Base-by-base conservation (phyloP, 2,888 invertebrate genomes). In the Acrocyrtus sp. region DNA sequence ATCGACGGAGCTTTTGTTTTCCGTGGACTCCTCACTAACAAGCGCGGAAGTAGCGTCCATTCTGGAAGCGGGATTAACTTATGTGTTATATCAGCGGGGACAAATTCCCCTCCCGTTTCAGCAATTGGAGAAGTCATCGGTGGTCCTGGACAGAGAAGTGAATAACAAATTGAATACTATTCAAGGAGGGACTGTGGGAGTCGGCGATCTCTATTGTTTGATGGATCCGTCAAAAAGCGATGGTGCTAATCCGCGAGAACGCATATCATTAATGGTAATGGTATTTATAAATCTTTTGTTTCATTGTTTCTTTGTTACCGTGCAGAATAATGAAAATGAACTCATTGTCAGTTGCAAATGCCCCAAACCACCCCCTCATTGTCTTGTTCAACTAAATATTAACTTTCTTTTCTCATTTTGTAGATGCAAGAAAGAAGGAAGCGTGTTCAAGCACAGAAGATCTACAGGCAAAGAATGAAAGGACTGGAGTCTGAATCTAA, bases 31-130 rank as follows among this genome's bases (percentile, higher is more conserved):
- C 15, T 15, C 22, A 1, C 17, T 56, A 22, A 22, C 48, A 17
- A 50, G 24, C 39, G 39, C 27, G n/a, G 62, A 67, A 45, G 27
- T 67, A 3, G 51, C 57, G n/a, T 34, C 39, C 0, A 27, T 72
- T 5, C 43, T 79, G 26, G 75, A 75, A 21, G 48, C 75, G 27
- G 79, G 77, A 5, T 69, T 47, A 66, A 73, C 58, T 67, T 79
- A 48, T 76, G 22, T 79, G 29, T 62, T 79, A 12, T 76, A 69
- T 56, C 79, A 79, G 51, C 56, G 77, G 10, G 70, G 70, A 21
- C 79, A 79, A 57, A 73, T 79, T 27, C 77, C 77, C 6, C 10
- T 76, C 43, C 79, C 79, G 5, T 74, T 66, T 62, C 76, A 79
- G 21, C 53, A 63, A 17, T 34, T 79, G 27, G 43, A 53, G n/a